phyloP scores from a whole-genome alignment of 2,113 vertebrate species.

The Anser cygnoides region DNA sequence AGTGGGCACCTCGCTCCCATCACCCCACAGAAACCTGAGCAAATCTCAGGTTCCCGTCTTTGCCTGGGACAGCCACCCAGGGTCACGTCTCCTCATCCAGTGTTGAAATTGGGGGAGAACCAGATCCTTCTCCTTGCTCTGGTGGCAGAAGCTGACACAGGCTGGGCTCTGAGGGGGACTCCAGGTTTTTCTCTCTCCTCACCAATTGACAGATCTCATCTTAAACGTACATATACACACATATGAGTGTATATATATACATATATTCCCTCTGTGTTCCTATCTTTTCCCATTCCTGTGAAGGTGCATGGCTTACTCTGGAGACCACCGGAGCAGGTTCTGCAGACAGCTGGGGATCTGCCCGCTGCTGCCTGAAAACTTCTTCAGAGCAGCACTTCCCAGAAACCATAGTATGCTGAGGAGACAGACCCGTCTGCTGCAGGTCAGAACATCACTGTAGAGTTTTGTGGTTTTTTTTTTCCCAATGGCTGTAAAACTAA shows the following conservation, averaged over 20 bases:
- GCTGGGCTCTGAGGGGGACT: neutral
- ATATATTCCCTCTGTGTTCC: neutral
- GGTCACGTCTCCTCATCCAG: neutral
- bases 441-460: neutral
- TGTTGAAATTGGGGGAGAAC: neutral
- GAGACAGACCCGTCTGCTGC: neutral
- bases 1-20: neutral
- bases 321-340: neutral
- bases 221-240: neutral
- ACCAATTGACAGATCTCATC: neutral
- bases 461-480: neutral
- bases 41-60: too few species aligned
- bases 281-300: neutral
- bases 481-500: neutral
- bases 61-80: neutral
- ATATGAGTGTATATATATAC: neutral
- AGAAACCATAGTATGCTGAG: rapidly evolving
- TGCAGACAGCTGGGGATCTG: neutral
- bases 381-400: neutral
- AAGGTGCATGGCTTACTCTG: neutral
- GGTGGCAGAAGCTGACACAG: neutral
- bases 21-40: too few species aligned
- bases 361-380: neutral
- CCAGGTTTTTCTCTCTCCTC: neutral
- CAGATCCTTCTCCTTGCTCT: neutral